Base-by-base conservation (phyloP, 2,113 vertebrate genomes). In the Cavia porcellus region DNA sequence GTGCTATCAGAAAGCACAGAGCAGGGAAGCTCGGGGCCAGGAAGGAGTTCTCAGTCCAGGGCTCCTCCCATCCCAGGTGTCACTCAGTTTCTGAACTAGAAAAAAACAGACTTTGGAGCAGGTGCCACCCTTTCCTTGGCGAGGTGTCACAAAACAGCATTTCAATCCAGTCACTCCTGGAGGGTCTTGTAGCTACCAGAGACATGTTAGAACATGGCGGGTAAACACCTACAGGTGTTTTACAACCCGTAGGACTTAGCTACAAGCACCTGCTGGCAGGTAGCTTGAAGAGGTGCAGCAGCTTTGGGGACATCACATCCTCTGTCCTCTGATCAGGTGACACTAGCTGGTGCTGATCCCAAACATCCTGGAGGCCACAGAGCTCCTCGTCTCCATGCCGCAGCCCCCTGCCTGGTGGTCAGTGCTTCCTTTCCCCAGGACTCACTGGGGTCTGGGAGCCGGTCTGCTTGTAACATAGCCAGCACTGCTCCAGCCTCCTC, bases 381-480 rank as follows among this genome's bases (percentile, higher is more conserved):
- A 9, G 3, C 2, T 28, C 45, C 61, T 15, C 20, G 10, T 3
- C 7, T 0, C 64, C 32, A 4, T 7, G 2, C 7, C 10, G 3
- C 1, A 5, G 24, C 19, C 35, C 15, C 80, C 52, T 28, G 10
- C 24, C 14, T 5, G 64, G 66, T 17, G 5, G 13, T 1, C 52
- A 47, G 64, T 61, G 14, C 0, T 55, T 62, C 19, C 24, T 24
- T 45, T 83, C 6, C 28, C 59, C 0, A 4, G 0, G 13, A 17
- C 1, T 85, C 24, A 1, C 1, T 1, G 2, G 7, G 24, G 66
- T 42, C 15, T n/a, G 2, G 82, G 32, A 38, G 8, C 20, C 28
- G 0, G 7, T 8, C 35, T 6, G 4, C 66, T 5, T 12, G 3
- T 17, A 14, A 3, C 5, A 0, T 10, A 20, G 15, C 24, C 75